Percentiles rank a stretch among this genome's conserved stretches.
These are phyloP conservation scores for Oceanites oceanicus DNA, from an alignment of 2,113 vertebrate species.

Conservation along the genomic window DNA sequence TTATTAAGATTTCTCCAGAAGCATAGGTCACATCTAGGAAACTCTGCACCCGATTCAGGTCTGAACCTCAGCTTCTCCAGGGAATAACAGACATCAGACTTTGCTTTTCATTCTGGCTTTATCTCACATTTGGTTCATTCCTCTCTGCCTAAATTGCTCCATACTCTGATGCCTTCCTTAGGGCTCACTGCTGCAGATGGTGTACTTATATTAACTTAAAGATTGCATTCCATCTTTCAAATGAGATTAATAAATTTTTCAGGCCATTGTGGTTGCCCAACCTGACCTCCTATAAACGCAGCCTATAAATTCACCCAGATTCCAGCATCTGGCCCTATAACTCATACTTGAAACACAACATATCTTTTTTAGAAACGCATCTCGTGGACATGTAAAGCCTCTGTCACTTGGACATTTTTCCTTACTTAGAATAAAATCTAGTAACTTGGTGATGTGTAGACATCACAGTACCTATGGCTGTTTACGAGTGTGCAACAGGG, in stretches of 20 bases:
- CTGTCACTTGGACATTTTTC: not conserved
- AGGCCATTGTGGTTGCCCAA: slow-evolving; percentile 48
- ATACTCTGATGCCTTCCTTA: slow-evolving; percentile 34
- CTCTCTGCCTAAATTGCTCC: slow-evolving; percentile 30
- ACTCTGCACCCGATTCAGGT: not conserved
- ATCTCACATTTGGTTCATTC: not conserved
- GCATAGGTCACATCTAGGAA: not conserved
- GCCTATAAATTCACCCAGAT: slow-evolving; percentile 41
- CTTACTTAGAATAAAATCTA: not conserved
- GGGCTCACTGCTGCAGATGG: slow-evolving; percentile 50
- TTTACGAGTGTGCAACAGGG: not conserved
- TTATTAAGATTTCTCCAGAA: slow-evolving; percentile 33
- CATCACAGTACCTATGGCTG: not conserved
- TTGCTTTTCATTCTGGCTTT: slow-evolving; percentile 1
- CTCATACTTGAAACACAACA: not conserved
- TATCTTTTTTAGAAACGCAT: slow-evolving; percentile 31
- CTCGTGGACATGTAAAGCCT: not conserved
- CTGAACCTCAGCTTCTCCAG: not conserved
- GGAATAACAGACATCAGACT: not conserved
- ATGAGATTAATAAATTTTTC: slow-evolving; percentile 69
- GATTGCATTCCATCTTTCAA: slow-evolving; percentile 60
- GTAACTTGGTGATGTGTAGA: not conserved
- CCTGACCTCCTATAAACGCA: slow-evolving; percentile 56
- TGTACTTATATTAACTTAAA: slow-evolving; percentile 60
- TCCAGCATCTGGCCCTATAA: slow-evolving; percentile 53